Evolutionary conservation across 2,888 invertebrate species (phyloP).

Genomic region (Anoplius nigerrimus): DNA sequence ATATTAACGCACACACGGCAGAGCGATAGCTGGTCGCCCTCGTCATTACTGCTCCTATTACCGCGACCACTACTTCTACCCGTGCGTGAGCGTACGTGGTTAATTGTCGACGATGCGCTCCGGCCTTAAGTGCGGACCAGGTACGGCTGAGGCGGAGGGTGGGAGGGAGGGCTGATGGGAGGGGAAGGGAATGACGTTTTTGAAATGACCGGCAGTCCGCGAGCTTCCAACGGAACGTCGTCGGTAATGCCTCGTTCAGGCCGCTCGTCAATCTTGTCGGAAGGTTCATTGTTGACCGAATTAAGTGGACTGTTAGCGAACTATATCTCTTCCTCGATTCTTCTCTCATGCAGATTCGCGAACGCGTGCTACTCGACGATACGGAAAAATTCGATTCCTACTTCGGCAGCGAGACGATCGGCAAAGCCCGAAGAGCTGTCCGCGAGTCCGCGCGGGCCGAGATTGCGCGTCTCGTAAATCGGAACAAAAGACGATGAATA

Average conservation of each 20-base stretch:
- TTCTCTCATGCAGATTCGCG: too few relatives aligned
- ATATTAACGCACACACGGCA: too few relatives aligned
- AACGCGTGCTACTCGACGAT: too few relatives aligned
- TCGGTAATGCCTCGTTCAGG: constrained; percentile 12
- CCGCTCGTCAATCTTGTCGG: constrained; percentile 25
- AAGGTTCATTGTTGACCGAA: constrained; percentile 20
- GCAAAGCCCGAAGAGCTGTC: too few relatives aligned
- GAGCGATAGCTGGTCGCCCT: too few relatives aligned
- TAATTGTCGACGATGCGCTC: constrained; percentile 30
- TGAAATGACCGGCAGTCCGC: not conserved
- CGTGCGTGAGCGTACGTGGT: constrained; percentile 15
- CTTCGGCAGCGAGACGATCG: too few relatives aligned
- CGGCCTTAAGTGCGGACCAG: constrained; percentile 20
- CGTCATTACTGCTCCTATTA: constrained; percentile 12
- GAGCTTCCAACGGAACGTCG: constrained; percentile 3
- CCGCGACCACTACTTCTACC: not conserved
- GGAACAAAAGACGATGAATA: too few relatives aligned
- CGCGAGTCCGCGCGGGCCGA: too few relatives aligned
- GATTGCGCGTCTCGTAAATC: too few relatives aligned
- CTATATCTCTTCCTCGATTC: too few relatives aligned
- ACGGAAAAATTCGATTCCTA: too few relatives aligned
- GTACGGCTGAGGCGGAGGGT: too few relatives aligned
- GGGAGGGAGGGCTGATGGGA: not conserved
- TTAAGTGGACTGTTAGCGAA: constrained; percentile 41
- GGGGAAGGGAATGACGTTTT: constrained; percentile 12